Evolutionary conservation across 2,113 vertebrate species (phyloP), one percentile per base, ranked within the genome.

Genomic region (Tautogolabrus adspersus): DNA sequence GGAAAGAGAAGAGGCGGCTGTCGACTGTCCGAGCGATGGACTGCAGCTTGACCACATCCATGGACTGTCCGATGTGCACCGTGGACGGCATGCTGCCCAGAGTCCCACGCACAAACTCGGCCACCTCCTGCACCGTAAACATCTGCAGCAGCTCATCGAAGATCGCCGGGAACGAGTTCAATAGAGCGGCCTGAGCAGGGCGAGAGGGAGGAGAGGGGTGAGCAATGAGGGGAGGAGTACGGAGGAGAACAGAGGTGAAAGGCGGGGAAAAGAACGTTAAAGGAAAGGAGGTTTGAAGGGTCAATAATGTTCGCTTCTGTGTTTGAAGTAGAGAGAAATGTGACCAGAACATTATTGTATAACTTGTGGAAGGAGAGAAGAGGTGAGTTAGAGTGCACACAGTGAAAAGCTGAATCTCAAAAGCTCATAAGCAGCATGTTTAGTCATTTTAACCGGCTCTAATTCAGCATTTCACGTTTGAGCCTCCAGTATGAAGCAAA

Each of bases 141-240:
- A 99, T 98, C 88, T 98, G 98, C 85, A 99, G 89, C 79, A 99
- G 95, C 92, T 99, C 98, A 0, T 99, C 98, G 22, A 99, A 99
- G 90, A 99, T 97, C 19, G 97, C 96, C 0, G 98, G 98, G 87
- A 99, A 99, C 0, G 98, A 98, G 93, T 96, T 98, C 22, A 99
- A 91, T 47, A 99, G 93, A 1, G 97, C 97, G 1, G 96, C 98
- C 98, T 99, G 93, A 47, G 77, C 77, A 54, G 2, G 8, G 73
- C 56, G 0, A 62, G 22, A 61, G 34, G 38, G 9, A 23, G 54
- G 4, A 79, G 22, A 54, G 51, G 0, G 0, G 6, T 34, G 51
- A 74, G 0, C 1, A 49, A 34, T 3, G 10, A 52, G 58, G 61
- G 64, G 72, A 42, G 8, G 2, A 10, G 15, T 7, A 5, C 16